Percentiles rank a stretch among this genome's conserved stretches.
Conservation (phyloP, 1,140 invertebrate species). For the Pseudomyrmex gracilis region DNA sequence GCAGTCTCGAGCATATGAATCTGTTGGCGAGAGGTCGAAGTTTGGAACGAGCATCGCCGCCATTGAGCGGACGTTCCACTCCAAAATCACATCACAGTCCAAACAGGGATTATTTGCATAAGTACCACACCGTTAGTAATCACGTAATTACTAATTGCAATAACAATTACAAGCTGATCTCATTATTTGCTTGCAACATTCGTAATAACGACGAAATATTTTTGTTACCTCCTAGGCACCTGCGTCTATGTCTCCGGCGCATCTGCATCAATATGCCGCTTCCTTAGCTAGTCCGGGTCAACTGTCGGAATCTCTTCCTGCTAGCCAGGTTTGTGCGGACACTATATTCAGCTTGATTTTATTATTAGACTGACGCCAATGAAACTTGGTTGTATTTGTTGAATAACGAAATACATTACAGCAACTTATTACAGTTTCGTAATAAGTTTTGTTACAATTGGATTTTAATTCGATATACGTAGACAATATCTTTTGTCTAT, state of each 20-base stretch:
- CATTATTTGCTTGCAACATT: not conserved
- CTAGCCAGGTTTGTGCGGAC: conserved; percentile 90
- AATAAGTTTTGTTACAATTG: not conserved
- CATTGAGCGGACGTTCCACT: conserved; percentile 92
- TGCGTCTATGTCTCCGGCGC: conserved; percentile 94
- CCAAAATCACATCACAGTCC: conserved; percentile 92
- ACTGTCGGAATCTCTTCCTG: conserved; percentile 91
- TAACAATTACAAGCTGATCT: not conserved
- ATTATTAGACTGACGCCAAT: not conserved
- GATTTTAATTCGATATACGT: not conserved
- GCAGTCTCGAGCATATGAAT: conserved; percentile 97
- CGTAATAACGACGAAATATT: conserved; percentile 57
- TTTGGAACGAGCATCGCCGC: conserved; percentile 91
- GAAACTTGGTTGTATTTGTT: not conserved
- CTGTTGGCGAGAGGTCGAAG: conserved; percentile 91
- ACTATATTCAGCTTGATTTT: not conserved
- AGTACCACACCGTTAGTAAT: conserved; percentile 92
- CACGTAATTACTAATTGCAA: conserved; percentile 34
- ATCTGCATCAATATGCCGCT: conserved; percentile 92
- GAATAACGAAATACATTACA: not conserved
- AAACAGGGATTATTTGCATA: conserved; percentile 92
- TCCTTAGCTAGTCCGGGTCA: conserved; percentile 88
- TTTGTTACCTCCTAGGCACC: conserved; percentile 89
- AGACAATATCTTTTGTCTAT: conserved; percentile 58
- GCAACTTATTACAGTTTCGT: too few species aligned